Evolutionary conservation across 2,797 vertebrate species (phyloP).

Genomic region (Malacoraja senta): DNA sequence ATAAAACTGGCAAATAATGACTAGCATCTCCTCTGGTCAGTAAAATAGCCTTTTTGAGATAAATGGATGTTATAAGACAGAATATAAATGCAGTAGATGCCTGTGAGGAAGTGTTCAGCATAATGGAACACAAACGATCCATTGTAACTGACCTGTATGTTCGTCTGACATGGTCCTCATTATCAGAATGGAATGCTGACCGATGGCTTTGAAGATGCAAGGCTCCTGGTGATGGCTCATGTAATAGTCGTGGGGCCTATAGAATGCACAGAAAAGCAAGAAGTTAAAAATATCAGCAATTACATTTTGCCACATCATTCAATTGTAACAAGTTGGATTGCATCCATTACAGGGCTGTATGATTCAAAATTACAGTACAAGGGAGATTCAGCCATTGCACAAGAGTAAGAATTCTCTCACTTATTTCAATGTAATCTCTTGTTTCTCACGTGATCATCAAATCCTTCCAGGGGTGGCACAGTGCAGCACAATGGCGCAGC

Average conservation of each 20-base stretch:
- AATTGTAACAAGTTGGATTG: not conserved
- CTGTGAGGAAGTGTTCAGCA: not conserved
- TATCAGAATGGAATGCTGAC: conserved; percentile 76
- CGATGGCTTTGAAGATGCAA: conserved; percentile 71
- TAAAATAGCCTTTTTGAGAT: not conserved
- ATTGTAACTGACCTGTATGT: conserved; percentile 69
- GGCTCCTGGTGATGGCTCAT: conserved; percentile 70
- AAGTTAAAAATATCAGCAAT: not conserved
- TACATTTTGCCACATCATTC: not conserved
- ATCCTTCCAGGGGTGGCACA: too few species aligned
- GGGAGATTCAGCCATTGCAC: not conserved
- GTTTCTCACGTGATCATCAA: too few species aligned
- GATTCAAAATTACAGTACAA: too few species aligned
- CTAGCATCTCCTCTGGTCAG: not conserved
- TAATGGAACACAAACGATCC: not conserved
- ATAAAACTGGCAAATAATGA: not conserved
- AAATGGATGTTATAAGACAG: not conserved
- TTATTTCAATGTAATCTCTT: too few species aligned
- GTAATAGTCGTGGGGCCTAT: conserved; percentile 78
- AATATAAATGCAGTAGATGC: not conserved
- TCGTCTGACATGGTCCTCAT: conserved; percentile 80
- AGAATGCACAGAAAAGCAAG: not conserved
- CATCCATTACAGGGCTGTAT: too few species aligned
- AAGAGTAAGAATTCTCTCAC: not conserved
- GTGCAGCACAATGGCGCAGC: too few species aligned